These are phyloP conservation scores for Drosophila melanogaster DNA, from an alignment of 1,140 invertebrate species.

Conservation along the genomic window DNA sequence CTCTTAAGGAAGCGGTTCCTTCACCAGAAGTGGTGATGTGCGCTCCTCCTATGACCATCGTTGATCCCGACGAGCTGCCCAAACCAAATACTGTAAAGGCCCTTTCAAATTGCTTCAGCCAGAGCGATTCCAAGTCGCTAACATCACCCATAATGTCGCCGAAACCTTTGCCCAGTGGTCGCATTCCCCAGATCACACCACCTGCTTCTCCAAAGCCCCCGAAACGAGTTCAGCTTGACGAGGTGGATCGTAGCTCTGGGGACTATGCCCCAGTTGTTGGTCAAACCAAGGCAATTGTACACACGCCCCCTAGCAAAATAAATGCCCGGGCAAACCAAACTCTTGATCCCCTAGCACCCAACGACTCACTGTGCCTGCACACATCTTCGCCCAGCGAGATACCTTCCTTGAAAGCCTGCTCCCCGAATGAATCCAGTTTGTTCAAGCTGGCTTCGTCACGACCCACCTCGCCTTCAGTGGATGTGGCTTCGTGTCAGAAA, in stretches of 20 bases:
- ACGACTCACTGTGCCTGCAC: conserved; percentile 55
- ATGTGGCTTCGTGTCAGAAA: conserved; percentile 51
- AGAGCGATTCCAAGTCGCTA: conserved; percentile 6
- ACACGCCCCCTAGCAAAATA: conserved; percentile 54
- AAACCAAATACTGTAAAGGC: conserved; percentile 79
- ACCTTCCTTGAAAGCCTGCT: conserved; percentile 55
- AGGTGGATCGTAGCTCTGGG: conserved; percentile 57
- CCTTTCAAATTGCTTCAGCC: conserved; percentile 73
- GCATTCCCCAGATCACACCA: conserved; percentile 77
- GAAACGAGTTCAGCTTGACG: conserved; percentile 40
- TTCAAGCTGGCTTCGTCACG: conserved; percentile 70
- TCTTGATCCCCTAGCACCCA: conserved; percentile 59
- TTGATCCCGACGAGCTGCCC: conserved; percentile 74
- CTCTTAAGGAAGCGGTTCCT: conserved; percentile 5
- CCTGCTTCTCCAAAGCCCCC: conserved; percentile 63
- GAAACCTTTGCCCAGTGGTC: conserved; percentile 68
- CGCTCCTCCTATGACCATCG: conserved; percentile 74
- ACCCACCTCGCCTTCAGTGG: conserved; percentile 62
- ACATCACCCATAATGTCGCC: conserved; percentile 38
- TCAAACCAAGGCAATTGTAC: conserved; percentile 65
- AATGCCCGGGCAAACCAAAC: background rate
- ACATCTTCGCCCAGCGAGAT: conserved; percentile 59
- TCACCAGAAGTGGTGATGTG: conserved; percentile 71
- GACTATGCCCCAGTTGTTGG: conserved; percentile 66
- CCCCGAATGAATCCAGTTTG: conserved; percentile 74